Percentiles rank a stretch among this genome's conserved stretches.
Conservation (phyloP, 2,797 vertebrate genomes). For the Capromys pilorides region DNA sequence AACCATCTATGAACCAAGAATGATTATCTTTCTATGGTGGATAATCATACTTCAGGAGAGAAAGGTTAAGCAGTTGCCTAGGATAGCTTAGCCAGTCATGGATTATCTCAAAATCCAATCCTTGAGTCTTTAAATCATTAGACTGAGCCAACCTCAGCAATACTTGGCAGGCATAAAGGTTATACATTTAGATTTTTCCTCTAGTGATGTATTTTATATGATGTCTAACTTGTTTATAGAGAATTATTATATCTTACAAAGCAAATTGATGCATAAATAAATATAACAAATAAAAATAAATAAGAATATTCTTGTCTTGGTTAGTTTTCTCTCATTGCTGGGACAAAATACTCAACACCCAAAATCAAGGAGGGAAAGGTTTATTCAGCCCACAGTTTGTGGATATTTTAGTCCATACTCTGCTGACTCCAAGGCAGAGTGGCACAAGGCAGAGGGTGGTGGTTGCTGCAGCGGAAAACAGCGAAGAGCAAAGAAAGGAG, state of each 20-base stretch:
- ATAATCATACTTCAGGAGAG: conserved; percentile 67
- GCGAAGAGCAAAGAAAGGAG: no score
- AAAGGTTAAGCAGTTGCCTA: conserved; percentile 74
- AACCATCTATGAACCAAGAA: conserved; percentile 68
- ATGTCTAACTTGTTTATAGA: conserved; percentile 56
- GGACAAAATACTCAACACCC: no score
- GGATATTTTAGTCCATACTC: no score
- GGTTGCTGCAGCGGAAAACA: no score
- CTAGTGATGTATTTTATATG: conserved; percentile 24
- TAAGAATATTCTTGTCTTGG: background rate
- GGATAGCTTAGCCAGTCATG: conserved; percentile 64
- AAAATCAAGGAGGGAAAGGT: no score
- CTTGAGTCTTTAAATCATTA: conserved; percentile 71
- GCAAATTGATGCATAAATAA: conserved; percentile 48
- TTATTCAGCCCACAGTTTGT: no score
- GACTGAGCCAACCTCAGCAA: conserved; percentile 53
- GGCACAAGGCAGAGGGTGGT: no score
- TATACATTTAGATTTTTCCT: conserved; percentile 1
- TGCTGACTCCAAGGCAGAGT: no score
- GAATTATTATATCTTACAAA: background rate
- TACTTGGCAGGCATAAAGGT: conserved; percentile 8
- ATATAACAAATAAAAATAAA: conserved; percentile 35
- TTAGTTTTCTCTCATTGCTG: no score
- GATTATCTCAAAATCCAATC: conserved; percentile 75
- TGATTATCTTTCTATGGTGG: conserved; percentile 65